phyloP scores from a whole-genome alignment of 2,113 vertebrate genomes.

The Camelus dromedarius region DNA sequence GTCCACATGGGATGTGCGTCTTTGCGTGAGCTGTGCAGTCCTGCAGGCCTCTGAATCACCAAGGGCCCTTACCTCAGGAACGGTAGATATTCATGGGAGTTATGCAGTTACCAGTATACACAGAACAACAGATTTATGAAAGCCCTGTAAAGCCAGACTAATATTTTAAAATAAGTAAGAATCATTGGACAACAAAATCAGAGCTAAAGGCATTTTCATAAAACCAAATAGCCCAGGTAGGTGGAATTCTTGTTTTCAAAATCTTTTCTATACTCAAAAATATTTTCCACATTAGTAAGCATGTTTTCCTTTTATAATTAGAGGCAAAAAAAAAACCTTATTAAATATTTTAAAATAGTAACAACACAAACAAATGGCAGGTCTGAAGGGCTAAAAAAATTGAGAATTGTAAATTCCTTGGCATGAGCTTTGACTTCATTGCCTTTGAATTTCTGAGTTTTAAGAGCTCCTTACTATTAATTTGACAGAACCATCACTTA shows the following conservation, averaged over 20 bases:
- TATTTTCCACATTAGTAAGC: neutral
- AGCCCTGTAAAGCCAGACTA: neutral
- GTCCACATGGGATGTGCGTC: accelerated
- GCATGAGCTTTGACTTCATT: conserved; percentile 28
- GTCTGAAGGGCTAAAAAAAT: conserved; percentile 6
- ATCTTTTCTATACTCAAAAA: neutral
- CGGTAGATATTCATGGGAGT: neutral
- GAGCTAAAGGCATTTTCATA: conserved; percentile 17
- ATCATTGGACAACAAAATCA: conserved; percentile 19
- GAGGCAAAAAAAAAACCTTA: neutral
- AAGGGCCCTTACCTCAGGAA: neutral
- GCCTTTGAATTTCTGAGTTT: conserved; percentile 45
- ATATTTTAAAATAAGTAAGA: conserved; percentile 61
- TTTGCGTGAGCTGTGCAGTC: neutral
- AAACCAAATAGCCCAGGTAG: conserved; percentile 21
- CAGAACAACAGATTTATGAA: neutral
- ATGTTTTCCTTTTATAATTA: neutral
- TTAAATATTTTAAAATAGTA: neutral
- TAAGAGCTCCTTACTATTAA: conserved; percentile 49
- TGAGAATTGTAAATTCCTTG: neutral
- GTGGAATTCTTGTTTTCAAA: conserved; percentile 42
- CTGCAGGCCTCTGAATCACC: neutral
- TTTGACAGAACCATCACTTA: conserved; percentile 27
- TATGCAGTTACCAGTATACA: neutral
- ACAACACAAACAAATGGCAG: conserved; percentile 27